Evolutionary conservation across 1,140 invertebrate species (phyloP), one percentile per base, ranked within the genome.

Genomic region (Hycleus cichorii): DNA sequence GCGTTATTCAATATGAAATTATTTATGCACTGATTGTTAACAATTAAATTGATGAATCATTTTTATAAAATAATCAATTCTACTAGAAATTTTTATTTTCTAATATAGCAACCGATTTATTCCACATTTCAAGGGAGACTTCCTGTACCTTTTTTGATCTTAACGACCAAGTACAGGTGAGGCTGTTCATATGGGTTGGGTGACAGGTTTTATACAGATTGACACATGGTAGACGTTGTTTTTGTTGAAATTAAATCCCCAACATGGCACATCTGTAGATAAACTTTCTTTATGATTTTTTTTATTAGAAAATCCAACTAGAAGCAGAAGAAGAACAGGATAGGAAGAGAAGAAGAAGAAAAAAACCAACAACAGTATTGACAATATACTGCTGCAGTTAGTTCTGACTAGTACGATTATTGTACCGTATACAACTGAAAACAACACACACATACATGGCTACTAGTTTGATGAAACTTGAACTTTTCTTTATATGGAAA

Each of bases 181-280:
- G 49, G 49, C 49, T 18, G 18, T 18, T 25, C 38, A 46, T 53
- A 46, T 53, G 51, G 51, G 51, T 38, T 44, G 50, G 50, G 50
- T 49, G 48, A 49, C 48, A 49, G 48, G 48, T 49, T 49, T 32
- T 32, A 7, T 32, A 32, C 32, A 4, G 32, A 32, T 32, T 32
- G 32, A 32, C 32, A 32, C 7, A 7, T 27, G n/a, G 48, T 39
- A 27, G 48, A 49, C 11, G 48, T 27, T 49, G 48, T 27, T 18
- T 39, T 8, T 48, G 47, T 38, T 18, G 48, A 49, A 49, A 49
- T 39, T 39, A 39, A 26, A 49, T 49, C 48, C 48, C 7, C 4
- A 9, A 38, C 48, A 38, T 49, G 11, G n/a, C 24, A 38, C 48
- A 49, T 26, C 32, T 49, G 48, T 9, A 11, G n/a, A n/a, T 32